Percentiles rank a stretch among this genome's conserved stretches.
These are phyloP conservation scores for Lordiphosa fenestrarum DNA, from an alignment of 2,888 invertebrate species.

Conservation along the genomic window DNA sequence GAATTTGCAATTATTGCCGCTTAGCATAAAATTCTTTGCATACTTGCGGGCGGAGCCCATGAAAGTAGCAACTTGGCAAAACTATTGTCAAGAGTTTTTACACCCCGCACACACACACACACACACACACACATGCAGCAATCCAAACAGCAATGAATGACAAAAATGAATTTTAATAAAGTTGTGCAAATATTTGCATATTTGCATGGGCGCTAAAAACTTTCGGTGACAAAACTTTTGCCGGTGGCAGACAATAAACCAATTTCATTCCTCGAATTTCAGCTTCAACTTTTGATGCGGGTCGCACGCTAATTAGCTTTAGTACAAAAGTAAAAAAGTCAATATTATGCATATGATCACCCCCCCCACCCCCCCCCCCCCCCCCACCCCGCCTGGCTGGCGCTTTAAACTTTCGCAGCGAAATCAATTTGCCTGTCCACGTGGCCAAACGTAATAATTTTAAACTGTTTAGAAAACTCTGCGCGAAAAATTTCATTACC, in stretches of 20 bases:
- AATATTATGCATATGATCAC: conserved; percentile 57
- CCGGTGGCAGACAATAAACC: conserved; percentile 60
- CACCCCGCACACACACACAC: conserved; percentile 30
- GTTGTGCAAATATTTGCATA: conserved; percentile 72
- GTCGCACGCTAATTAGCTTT: conserved; percentile 68
- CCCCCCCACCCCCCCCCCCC: background rate
- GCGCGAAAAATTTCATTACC: conserved; percentile 74
- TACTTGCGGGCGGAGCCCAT: conserved; percentile 50
- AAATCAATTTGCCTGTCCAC: conserved; percentile 67
- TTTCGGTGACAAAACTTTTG: conserved; percentile 65
- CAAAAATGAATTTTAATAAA: conserved; percentile 75
- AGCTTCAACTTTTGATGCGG: conserved; percentile 60
- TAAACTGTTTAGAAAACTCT: conserved; percentile 69
- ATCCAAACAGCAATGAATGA: conserved; percentile 54
- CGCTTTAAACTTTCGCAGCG: conserved; percentile 44
- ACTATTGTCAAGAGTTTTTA: conserved; percentile 70
- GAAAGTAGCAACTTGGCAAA: conserved; percentile 65
- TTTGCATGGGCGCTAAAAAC: conserved; percentile 63
- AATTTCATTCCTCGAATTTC: conserved; percentile 59
- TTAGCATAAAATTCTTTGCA: conserved; percentile 67
- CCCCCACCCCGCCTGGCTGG: too few relatives aligned
- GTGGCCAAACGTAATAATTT: conserved; percentile 63
- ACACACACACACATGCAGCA: conserved; percentile 11
- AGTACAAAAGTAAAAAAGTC: conserved; percentile 49
- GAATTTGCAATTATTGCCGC: conserved; percentile 74